Base-by-base conservation (phyloP, 2,888 invertebrate genomes). In the Timema cristinae region DNA sequence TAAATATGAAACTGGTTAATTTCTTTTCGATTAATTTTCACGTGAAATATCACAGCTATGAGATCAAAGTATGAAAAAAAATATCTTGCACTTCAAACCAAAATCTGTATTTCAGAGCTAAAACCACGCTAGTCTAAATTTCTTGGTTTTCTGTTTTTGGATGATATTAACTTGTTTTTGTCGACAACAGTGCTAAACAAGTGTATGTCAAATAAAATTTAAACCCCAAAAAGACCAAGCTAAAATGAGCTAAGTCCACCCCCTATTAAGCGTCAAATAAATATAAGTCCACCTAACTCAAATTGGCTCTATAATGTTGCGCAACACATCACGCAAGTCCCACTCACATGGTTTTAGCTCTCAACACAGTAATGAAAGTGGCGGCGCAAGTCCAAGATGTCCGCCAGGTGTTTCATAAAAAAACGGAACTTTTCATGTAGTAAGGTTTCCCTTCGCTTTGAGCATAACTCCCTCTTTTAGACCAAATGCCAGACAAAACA, bases 291-390 rank as follows among this genome's bases (percentile, higher is more conserved):
- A 15, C 13, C 6, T 10, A 56, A 1, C 6, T n/a, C 16, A 7
- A 56, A 56, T 56, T 56, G 56, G 56, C 56, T 11, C 56, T 56
- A 56, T 2, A 56, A 56, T 56, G 13, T 11, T 56, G 56, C n/a
- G 2, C 15, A 56, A 5, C 9, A 56, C n/a, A 56, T 11, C 56
- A 8, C 8, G 11, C 10, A 11, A 56, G 9, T 8, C n/a, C 56
- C 56, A 56, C 56, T 56, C 6, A 56, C 56, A 5, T 56, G 7
- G 7, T 56, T 56, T 56, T 56, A 56, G 13, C 56, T 56, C 56
- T 13, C 10, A 56, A 7, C 16, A 13, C 56, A 56, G 1, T 32
- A 32, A 56, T 11, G 16, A 5, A 56, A 56, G 15, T 11, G 11
- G 56, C 15, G 56, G 8, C 5, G 13, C n/a, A 56, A 56, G 56